phyloP scores from a whole-genome alignment of 2,113 vertebrate species.

The Tachuris rubrigastra region DNA sequence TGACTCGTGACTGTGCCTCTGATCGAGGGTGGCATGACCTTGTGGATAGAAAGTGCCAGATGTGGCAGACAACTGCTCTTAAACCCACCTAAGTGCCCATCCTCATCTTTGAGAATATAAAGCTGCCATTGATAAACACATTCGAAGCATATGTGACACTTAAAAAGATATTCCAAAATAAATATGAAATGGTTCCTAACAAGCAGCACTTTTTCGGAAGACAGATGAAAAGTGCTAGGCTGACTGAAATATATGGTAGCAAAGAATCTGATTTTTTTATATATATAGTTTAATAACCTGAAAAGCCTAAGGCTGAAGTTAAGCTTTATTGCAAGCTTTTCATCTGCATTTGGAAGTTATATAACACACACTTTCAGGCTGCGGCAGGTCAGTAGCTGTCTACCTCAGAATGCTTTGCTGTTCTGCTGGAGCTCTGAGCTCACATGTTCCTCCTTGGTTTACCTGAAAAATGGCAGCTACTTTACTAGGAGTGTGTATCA shows the following conservation, averaged over 20 bases:
- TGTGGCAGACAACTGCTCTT: neutral
- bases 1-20: too few species aligned
- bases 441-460: neutral
- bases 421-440: neutral
- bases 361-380: neutral
- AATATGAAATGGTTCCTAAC: neutral
- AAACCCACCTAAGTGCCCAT: neutral
- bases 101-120: neutral
- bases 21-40: fast-evolving
- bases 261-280: neutral
- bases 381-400: neutral
- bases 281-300: neutral
- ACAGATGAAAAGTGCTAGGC: neutral
- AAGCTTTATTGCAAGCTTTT: neutral
- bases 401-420: neutral
- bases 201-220: neutral
- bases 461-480: neutral
- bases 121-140: neutral
- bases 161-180: neutral
- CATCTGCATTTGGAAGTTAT: neutral
- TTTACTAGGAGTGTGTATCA: neutral
- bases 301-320: neutral
- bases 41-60: neutral
- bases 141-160: neutral
- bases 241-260: neutral